A percentile compares a stretch with the other conserved stretches of the same genome.
Evolutionary conservation across 1,140 invertebrate genomes (phyloP).

Genomic region (Maconellicoccus hirsutus): DNA sequence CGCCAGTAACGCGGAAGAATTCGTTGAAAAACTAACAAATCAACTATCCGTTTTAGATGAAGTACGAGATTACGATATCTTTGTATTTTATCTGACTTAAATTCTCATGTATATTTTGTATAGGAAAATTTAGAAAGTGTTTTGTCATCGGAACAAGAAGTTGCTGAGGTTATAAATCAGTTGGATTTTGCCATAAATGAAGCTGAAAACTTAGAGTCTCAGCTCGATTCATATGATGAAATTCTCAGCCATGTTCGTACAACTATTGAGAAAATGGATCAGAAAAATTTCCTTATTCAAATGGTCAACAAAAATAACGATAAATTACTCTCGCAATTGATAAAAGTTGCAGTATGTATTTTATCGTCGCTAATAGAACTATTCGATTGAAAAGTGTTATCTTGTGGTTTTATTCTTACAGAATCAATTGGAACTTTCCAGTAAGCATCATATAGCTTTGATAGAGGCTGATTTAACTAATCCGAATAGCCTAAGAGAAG

Average conservation of each 20-base stretch:
- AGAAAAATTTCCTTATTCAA: conserved; percentile 81
- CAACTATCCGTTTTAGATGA: conserved; percentile 73
- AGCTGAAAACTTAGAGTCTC: conserved; percentile 59
- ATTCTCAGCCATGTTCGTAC: conserved; percentile 67
- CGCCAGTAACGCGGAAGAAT: conserved; percentile 73
- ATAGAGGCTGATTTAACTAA: conserved; percentile 59
- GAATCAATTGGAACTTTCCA: conserved; percentile 62
- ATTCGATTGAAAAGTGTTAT: background rate
- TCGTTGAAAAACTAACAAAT: conserved; percentile 68
- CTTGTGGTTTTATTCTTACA: conserved; percentile 30
- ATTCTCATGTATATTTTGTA: conserved; percentile 23
- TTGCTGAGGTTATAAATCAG: conserved; percentile 70
- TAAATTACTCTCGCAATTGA: conserved; percentile 62
- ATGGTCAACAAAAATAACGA: conserved; percentile 75
- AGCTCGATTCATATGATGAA: conserved; percentile 64
- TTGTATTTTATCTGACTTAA: too few relatives aligned
- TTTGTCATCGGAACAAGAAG: conserved; percentile 68
- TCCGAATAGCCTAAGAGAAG: conserved; percentile 57
- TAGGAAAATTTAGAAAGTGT: conserved; percentile 77
- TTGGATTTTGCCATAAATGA: conserved; percentile 67
- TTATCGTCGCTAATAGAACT: background rate
- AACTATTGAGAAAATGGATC: conserved; percentile 79
- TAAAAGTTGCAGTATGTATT: conserved; percentile 61
- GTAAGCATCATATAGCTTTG: conserved; percentile 53
- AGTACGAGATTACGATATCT: too few relatives aligned